These are phyloP conservation scores for Etheostoma nigrum DNA, from an alignment of 2,797 vertebrate species.

Conservation along the genomic window DNA sequence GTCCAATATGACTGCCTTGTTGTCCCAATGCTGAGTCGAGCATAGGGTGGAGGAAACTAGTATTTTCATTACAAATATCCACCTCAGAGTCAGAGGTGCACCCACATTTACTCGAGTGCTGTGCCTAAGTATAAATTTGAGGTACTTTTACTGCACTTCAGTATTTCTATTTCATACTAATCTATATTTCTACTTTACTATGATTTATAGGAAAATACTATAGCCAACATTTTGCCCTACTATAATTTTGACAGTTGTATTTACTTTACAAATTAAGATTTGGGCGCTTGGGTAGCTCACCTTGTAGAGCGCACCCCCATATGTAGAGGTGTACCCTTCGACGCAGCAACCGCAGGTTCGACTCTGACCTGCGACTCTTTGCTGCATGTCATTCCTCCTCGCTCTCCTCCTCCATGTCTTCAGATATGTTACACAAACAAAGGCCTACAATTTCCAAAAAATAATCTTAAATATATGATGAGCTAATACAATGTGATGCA, in stretches of 20 bases:
- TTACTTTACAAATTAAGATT: neutral
- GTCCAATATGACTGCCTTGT: constrained; percentile 10
- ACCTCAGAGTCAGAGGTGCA: neutral
- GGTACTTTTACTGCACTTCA: neutral
- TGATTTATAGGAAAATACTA: neutral
- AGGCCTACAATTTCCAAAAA: no score
- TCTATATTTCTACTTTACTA: neutral
- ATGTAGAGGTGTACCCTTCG: no score
- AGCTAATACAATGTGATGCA: neutral
- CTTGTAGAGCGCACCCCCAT: no score
- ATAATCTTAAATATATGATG: neutral
- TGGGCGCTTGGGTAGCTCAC: no score
- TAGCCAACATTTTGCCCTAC: neutral
- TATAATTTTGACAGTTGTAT: neutral
- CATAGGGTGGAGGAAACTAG: neutral
- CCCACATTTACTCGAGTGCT: neutral
- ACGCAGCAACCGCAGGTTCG: no score
- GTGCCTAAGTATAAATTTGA: neutral
- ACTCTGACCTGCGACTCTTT: no score
- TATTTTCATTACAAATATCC: neutral
- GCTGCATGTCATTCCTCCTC: no score
- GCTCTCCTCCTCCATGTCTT: no score
- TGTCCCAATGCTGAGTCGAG: neutral
- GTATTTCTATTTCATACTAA: neutral
- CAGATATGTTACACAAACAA: no score